These are phyloP conservation scores for Cyclopterus lumpus DNA, from an alignment of 2,797 vertebrate genomes.

Conservation along the genomic window DNA sequence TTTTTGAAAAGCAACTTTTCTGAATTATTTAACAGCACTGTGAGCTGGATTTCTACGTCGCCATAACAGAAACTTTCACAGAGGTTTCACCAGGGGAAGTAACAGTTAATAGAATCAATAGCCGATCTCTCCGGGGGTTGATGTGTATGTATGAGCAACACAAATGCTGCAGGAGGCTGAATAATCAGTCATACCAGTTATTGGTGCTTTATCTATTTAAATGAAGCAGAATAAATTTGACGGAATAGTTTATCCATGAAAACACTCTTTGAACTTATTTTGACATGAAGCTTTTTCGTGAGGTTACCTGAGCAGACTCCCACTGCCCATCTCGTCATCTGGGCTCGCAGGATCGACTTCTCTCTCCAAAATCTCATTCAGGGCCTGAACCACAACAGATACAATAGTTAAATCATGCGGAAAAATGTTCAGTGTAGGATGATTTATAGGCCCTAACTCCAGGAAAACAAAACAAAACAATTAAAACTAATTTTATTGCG, in stretches of 20 bases:
- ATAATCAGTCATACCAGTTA: conserved; percentile 18
- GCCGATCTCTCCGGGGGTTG: neutral
- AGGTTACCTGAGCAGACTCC: conserved; percentile 94
- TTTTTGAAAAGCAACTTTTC: conserved; percentile 1
- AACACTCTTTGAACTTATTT: conserved; percentile 23
- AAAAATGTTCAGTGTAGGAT: neutral
- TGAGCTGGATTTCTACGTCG: conserved; percentile 10
- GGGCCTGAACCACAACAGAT: conserved; percentile 74
- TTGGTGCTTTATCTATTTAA: conserved; percentile 13
- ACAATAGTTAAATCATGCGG: neutral
- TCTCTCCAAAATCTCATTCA: conserved; percentile 82
- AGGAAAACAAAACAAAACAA: neutral
- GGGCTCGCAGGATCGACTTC: conserved; percentile 74
- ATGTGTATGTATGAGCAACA: conserved; percentile 25
- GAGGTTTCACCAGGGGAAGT: conserved; percentile 16
- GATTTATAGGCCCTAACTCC: neutral
- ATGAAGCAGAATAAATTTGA: conserved; percentile 16
- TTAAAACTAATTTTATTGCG: neutral
- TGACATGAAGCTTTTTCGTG: neutral
- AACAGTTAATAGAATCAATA: conserved; percentile 38
- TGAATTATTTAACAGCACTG: conserved; percentile 56
- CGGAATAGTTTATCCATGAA: neutral
- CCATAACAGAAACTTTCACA: conserved; percentile 28
- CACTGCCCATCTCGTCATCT: conserved; percentile 91
- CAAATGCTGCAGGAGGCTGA: conserved; percentile 17